Conservation (phyloP, 1,140 invertebrate species). For the Drosophila suzukii region DNA sequence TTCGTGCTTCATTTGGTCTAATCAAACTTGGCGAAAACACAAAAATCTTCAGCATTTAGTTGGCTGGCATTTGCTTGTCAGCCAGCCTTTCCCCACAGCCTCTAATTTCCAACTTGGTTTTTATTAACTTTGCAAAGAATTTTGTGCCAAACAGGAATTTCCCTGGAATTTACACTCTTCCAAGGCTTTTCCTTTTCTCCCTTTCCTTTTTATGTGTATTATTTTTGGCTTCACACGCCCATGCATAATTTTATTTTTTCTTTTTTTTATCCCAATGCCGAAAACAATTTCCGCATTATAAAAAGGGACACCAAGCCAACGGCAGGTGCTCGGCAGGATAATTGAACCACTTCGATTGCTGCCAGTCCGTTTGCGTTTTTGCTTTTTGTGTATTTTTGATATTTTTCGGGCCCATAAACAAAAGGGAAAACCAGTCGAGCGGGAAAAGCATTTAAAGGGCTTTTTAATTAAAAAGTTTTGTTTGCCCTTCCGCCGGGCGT, state of each 20-base stretch:
- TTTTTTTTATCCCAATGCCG: not conserved
- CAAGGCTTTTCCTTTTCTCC: slow-evolving; percentile 9
- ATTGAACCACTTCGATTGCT: slow-evolving; percentile 75
- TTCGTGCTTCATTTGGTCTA: slow-evolving; percentile 79
- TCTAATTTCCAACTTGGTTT: slow-evolving; percentile 47
- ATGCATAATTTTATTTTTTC: slow-evolving; percentile 55
- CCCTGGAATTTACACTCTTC: slow-evolving; percentile 67
- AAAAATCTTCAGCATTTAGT: slow-evolving; percentile 58
- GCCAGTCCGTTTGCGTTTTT: slow-evolving; percentile 44
- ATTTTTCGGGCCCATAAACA: slow-evolving; percentile 27
- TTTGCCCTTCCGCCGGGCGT: slow-evolving; percentile 39
- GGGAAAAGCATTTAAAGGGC: slow-evolving; percentile 71
- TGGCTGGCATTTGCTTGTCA: slow-evolving; percentile 67
- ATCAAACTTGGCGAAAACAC: slow-evolving; percentile 59
- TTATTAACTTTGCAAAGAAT: slow-evolving; percentile 66
- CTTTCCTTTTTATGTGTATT: slow-evolving; percentile 31
- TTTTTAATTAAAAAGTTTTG: slow-evolving; percentile 82
- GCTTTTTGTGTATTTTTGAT: slow-evolving; percentile 36
- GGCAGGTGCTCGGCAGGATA: slow-evolving; percentile 53
- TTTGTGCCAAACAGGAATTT: slow-evolving; percentile 70
- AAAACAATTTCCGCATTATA: slow-evolving; percentile 35
- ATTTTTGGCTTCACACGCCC: slow-evolving; percentile 52
- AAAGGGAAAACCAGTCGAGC: slow-evolving; percentile 50
- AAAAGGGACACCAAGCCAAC: slow-evolving; percentile 21
- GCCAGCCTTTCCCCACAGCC: not conserved